These are phyloP conservation scores for Protobothrops mucrosquamatus DNA, from an alignment of 2,113 vertebrate genomes.

Conservation along the genomic window DNA sequence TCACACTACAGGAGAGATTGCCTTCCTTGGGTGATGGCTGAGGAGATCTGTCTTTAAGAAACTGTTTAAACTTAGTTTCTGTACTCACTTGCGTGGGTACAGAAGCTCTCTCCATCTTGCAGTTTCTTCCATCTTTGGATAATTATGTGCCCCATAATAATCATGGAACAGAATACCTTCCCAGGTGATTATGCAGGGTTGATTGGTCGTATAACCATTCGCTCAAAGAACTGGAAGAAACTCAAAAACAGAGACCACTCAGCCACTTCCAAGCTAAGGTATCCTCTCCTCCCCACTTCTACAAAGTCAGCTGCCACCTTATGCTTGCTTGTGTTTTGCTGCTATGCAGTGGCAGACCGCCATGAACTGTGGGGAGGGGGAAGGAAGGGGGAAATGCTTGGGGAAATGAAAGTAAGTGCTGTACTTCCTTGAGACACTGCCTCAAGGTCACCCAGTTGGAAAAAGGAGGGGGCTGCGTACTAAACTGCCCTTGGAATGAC, in stretches of 20 bases:
- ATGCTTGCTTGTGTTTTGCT: background rate
- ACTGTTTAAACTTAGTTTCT: background rate
- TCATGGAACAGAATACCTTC: background rate
- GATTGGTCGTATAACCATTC: background rate
- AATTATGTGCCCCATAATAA: background rate
- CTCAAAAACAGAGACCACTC: background rate
- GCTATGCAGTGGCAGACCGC: background rate
- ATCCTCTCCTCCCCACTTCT: background rate
- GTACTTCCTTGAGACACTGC: background rate
- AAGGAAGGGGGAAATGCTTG: background rate
- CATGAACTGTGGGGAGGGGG: background rate
- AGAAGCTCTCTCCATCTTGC: background rate
- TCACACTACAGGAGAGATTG: background rate
- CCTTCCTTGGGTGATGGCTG: background rate
- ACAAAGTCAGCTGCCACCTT: background rate
- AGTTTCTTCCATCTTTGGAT: background rate
- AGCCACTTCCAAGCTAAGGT: background rate
- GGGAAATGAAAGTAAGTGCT: background rate
- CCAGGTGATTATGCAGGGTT: background rate
- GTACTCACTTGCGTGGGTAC: background rate
- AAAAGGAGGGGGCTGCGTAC: background rate
- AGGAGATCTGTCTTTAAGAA: background rate
- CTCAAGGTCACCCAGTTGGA: background rate
- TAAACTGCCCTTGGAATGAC: background rate
- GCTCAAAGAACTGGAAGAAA: background rate